phyloP scores from a whole-genome alignment of 2,888 invertebrate genomes.

The Scotopteryx bipunctaria region DNA sequence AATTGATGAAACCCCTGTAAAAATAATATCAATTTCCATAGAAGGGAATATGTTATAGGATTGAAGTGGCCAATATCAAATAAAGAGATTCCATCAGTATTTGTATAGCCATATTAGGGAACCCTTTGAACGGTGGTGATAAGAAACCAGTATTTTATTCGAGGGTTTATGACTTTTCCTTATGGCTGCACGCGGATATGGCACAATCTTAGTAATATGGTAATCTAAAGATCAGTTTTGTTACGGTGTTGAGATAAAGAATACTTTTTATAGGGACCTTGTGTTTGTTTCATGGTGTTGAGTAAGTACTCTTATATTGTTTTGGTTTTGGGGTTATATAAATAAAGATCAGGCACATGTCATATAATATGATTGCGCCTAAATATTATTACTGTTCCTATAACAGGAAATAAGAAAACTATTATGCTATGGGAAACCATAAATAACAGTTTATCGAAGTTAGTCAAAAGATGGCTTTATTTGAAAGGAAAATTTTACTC shows the following conservation, averaged over 20 bases:
- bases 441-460: too few relatives aligned
- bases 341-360: too few relatives aligned
- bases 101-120: neutral
- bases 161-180: constrained; percentile 18
- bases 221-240: constrained; percentile 13
- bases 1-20: neutral
- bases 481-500: neutral
- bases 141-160: constrained; percentile 22
- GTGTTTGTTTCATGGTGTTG: neutral
- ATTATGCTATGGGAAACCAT: too few relatives aligned
- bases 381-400: too few relatives aligned
- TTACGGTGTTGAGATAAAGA: constrained; percentile 8
- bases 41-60: neutral
- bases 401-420: too few relatives aligned
- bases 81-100: constrained; percentile 4
- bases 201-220: constrained; percentile 22
- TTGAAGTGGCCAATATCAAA: constrained; percentile 3
- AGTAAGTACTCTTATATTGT: neutral
- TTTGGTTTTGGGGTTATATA: too few relatives aligned
- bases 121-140: constrained; percentile 9
- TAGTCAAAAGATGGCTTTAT: neutral
- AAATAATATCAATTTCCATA: constrained; percentile 3
- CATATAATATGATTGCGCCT: too few relatives aligned
- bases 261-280: constrained; percentile 4
- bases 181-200: constrained; percentile 13